Evolutionary conservation across 2,113 vertebrate genomes (phyloP).

Genomic region (Promerops cafer): DNA sequence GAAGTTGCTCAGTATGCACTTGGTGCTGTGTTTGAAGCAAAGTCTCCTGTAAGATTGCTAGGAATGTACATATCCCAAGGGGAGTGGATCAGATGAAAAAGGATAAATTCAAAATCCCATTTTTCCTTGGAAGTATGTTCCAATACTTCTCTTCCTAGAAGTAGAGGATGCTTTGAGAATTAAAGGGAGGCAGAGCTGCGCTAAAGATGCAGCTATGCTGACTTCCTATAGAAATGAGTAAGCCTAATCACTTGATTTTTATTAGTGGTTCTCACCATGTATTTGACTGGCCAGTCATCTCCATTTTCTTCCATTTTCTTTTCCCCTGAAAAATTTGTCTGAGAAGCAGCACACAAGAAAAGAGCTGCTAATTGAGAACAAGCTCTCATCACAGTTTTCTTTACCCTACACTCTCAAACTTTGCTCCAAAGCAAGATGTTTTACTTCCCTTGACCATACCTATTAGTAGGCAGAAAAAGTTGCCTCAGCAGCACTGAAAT

Average conservation of each 20-base stretch:
- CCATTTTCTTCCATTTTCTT: neutral
- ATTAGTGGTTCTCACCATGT: neutral
- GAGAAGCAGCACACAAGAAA: neutral
- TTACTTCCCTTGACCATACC: neutral
- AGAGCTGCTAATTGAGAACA: neutral
- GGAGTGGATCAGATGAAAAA: neutral
- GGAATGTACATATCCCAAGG: neutral
- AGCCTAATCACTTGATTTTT: neutral
- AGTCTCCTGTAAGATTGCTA: neutral
- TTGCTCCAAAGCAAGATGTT: neutral
- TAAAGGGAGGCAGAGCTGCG: neutral
- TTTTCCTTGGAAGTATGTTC: neutral
- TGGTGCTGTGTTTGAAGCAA: neutral
- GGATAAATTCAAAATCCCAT: neutral
- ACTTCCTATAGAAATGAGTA: neutral
- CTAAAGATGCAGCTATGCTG: neutral
- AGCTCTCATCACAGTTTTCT: neutral
- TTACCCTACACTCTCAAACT: neutral
- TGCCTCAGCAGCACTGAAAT: neutral
- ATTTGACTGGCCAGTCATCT: neutral
- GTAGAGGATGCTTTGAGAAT: neutral
- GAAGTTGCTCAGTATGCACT: neutral
- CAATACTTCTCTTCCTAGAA: neutral
- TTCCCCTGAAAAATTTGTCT: neutral
- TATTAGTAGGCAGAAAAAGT: neutral